Evolutionary conservation across 2,888 invertebrate genomes (phyloP).

Genomic region (Tipula helvola): DNA sequence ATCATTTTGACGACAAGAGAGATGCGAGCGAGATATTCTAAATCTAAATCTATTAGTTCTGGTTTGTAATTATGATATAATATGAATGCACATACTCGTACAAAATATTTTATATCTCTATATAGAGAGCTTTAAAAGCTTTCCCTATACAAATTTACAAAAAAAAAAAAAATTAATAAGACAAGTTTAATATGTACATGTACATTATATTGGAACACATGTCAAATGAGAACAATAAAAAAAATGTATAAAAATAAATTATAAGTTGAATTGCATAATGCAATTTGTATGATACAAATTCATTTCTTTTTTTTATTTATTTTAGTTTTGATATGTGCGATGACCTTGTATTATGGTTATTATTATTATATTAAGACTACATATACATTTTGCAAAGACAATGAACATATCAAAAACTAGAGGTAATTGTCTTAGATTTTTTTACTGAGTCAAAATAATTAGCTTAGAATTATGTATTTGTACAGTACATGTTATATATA

Average conservation of each 20-base stretch:
- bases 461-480: not conserved
- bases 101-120: not conserved
- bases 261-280: not conserved
- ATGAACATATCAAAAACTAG: not conserved
- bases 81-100: not conserved
- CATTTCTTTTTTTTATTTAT: not conserved
- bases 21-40: not conserved
- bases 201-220: not conserved
- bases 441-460: not conserved
- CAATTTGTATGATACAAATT: not conserved
- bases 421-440: not conserved
- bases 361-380: not conserved
- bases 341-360: not conserved
- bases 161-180: not conserved
- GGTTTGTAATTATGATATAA: not conserved
- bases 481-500: not conserved
- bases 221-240: not conserved
- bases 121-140: not conserved
- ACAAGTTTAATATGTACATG: not conserved
- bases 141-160: not conserved
- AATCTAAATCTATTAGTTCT: not conserved
- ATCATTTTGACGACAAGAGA: not conserved
- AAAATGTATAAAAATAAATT: not conserved
- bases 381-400: not conserved
- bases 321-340: not conserved